Conservation (phyloP, 1,140 invertebrate species). For the Bombus balteatus region DNA sequence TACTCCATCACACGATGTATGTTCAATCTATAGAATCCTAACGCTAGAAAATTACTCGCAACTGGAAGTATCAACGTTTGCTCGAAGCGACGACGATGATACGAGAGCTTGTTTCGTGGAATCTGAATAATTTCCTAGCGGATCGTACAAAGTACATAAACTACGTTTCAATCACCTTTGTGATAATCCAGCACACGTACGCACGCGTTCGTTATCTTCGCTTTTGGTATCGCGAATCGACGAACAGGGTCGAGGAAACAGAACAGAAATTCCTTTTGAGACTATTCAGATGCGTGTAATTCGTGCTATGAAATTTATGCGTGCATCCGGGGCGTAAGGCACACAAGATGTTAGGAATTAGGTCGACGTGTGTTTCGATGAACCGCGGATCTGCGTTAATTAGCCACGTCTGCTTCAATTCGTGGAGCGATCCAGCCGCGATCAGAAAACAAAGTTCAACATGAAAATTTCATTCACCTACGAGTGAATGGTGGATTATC, state of each 20-base stretch:
- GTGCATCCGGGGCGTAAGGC: neutral
- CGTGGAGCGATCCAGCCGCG: neutral
- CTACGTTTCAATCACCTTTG: no score
- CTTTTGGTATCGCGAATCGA: no score
- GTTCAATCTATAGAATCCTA: no score
- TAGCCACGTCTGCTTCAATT: neutral
- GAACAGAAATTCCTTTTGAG: conserved; percentile 54
- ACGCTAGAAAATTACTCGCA: no score
- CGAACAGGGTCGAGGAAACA: neutral
- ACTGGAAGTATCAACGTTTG: no score
- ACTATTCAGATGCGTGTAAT: conserved; percentile 15
- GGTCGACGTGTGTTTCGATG: neutral
- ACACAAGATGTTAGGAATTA: conserved; percentile 4
- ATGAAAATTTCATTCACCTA: neutral
- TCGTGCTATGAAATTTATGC: neutral
- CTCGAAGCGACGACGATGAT: neutral
- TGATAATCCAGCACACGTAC: no score
- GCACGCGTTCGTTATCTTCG: no score
- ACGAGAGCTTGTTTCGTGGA: neutral
- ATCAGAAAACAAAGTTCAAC: neutral
- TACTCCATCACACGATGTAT: no score
- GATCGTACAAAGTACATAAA: neutral
- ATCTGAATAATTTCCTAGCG: neutral
- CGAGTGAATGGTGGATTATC: neutral
- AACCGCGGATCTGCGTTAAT: conserved; percentile 17